Evolutionary conservation across 2,113 vertebrate genomes (phyloP).

Genomic region (Hemicordylus capensis): DNA sequence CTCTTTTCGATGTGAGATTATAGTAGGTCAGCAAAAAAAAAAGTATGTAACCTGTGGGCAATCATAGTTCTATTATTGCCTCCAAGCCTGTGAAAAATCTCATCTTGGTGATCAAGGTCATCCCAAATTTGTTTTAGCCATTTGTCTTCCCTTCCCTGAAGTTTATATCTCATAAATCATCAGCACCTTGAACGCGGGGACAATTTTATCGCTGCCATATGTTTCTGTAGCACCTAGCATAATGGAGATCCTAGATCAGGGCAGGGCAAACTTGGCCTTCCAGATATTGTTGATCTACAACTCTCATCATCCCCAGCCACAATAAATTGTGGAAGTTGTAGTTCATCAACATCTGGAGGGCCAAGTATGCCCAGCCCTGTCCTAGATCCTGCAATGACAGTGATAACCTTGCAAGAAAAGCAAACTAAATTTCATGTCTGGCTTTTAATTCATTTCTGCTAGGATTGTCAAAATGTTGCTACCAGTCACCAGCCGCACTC

Average conservation of each 20-base stretch:
- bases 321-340: too few relatives aligned
- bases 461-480: conserved; percentile 91
- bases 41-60: background rate
- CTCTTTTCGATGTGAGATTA: background rate
- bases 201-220: background rate
- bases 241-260: background rate
- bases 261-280: too few relatives aligned
- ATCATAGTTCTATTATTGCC: too few relatives aligned
- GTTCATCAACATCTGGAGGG: too few relatives aligned
- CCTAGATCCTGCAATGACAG: background rate
- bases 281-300: too few relatives aligned
- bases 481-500: conserved; percentile 82
- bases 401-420: background rate
- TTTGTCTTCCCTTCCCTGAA: background rate
- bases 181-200: background rate
- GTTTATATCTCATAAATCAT: background rate
- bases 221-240: background rate
- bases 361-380: too few relatives aligned
- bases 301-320: too few relatives aligned
- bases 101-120: background rate
- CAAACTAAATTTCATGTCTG: background rate
- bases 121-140: background rate
- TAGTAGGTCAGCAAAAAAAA: background rate
- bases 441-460: conserved; percentile 29
- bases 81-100: background rate